Percentiles rank a stretch among this genome's conserved stretches.
Conservation (phyloP, 2,113 vertebrate species). For the Arothron firmamentum region DNA sequence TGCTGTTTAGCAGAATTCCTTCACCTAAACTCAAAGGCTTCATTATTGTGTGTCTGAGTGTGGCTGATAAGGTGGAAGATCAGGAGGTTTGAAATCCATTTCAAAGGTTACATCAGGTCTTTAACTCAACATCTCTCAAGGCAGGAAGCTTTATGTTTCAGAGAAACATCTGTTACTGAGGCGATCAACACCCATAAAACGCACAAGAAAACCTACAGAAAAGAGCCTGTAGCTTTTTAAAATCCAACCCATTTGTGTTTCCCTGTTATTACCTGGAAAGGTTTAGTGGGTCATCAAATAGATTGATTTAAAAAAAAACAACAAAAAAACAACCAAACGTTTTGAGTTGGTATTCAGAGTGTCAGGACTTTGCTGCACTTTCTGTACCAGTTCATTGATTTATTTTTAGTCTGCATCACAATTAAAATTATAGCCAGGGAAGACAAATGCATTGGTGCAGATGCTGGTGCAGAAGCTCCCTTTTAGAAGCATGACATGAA, state of each 20-base stretch:
- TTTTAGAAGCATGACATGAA: background rate
- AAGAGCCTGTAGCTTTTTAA: too few species aligned
- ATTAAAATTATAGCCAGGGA: background rate
- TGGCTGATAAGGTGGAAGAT: constrained; percentile 13
- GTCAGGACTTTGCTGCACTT: too few species aligned
- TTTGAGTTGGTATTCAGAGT: too few species aligned
- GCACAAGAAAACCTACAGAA: background rate
- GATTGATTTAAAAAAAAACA: too few species aligned
- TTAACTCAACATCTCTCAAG: constrained; percentile 10
- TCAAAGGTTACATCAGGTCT: background rate
- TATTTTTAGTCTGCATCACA: too few species aligned
- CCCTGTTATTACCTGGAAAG: too few species aligned
- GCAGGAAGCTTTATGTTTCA: constrained; percentile 10
- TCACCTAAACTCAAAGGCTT: constrained; percentile 42
- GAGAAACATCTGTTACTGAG: background rate
- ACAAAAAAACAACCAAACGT: too few species aligned
- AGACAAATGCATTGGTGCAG: background rate
- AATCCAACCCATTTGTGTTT: too few species aligned
- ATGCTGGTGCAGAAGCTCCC: constrained; percentile 10
- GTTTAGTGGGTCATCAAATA: too few species aligned
- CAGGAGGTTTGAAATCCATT: constrained; percentile 2
- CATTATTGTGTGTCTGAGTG: constrained; percentile 9
- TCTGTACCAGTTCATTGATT: too few species aligned
- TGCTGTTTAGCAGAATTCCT: constrained; percentile 46
- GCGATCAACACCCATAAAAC: background rate